A percentile compares a stretch with the other conserved stretches of the same genome.
These are phyloP conservation scores for Drosophila dives DNA, from an alignment of 2,888 invertebrate genomes.

Conservation along the genomic window DNA sequence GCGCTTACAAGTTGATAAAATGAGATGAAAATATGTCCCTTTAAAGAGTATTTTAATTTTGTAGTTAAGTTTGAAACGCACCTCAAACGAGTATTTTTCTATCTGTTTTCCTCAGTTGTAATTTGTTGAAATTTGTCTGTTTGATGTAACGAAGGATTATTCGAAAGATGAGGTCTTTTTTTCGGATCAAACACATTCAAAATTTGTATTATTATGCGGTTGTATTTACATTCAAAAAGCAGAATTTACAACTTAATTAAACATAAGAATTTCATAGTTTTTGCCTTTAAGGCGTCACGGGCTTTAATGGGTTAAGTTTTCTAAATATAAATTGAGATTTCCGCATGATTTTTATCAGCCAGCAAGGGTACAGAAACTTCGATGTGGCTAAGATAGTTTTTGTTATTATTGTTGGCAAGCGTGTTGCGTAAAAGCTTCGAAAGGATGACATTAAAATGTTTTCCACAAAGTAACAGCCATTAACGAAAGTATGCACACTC, in stretches of 20 bases:
- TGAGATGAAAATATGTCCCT: background rate
- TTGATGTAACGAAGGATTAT: background rate
- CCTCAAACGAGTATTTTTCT: background rate
- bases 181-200: background rate
- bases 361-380: background rate
- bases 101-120: background rate
- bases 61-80: background rate
- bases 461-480: conserved; percentile 35
- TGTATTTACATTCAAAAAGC: background rate
- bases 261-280: background rate
- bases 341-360: background rate
- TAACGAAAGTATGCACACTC: conserved; percentile 30
- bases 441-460: conserved; percentile 5
- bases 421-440: conserved; percentile 19
- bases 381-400: background rate
- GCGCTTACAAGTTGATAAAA: conserved; percentile 3
- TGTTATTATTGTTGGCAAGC: conserved; percentile 11
- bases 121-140: background rate
- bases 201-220: too few species aligned
- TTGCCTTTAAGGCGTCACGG: background rate
- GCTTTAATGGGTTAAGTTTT: background rate
- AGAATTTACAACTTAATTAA: background rate
- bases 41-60: background rate
- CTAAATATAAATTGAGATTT: background rate
- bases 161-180: background rate